Evolutionary conservation across 2,797 vertebrate genomes (phyloP).

Genomic region (Molothrus ater): DNA sequence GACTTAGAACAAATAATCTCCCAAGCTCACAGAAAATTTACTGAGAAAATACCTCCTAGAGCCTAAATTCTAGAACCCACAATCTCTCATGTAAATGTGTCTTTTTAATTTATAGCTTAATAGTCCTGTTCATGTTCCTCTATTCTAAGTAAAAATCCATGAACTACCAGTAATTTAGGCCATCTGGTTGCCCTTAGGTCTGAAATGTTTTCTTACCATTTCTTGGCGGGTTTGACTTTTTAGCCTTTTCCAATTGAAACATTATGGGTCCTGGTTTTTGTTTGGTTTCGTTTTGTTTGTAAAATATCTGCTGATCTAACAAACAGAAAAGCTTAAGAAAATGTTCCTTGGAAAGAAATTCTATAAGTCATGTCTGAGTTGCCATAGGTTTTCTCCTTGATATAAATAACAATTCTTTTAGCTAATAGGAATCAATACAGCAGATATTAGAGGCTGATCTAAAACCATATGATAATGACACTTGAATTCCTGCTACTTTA

Average conservation of each 20-base stretch:
- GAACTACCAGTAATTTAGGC: not conserved
- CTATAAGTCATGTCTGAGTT: not conserved
- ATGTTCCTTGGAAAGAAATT: not conserved
- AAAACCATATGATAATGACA: not conserved
- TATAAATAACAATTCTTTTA: not conserved
- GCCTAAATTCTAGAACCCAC: not conserved
- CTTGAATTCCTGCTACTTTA: not conserved
- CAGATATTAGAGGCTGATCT: not conserved
- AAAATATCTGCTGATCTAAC: not conserved
- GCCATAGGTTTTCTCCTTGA: not conserved
- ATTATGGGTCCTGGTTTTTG: not conserved
- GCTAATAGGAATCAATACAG: not conserved
- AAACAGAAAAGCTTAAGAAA: constrained; percentile 16
- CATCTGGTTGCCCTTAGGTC: not conserved
- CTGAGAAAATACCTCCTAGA: not conserved
- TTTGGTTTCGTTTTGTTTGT: not conserved
- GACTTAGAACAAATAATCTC: not conserved
- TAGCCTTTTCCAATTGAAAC: not conserved
- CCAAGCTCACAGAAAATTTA: not conserved
- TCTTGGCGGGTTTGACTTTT: constrained; percentile 6
- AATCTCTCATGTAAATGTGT: not conserved
- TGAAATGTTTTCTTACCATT: constrained; percentile 19
- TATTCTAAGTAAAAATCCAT: not conserved
- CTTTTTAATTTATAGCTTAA: not conserved
- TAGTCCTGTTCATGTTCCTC: not conserved